These are phyloP conservation scores for Entomobrya multifasciata DNA, from an alignment of 2,888 invertebrate species.

Conservation along the genomic window DNA sequence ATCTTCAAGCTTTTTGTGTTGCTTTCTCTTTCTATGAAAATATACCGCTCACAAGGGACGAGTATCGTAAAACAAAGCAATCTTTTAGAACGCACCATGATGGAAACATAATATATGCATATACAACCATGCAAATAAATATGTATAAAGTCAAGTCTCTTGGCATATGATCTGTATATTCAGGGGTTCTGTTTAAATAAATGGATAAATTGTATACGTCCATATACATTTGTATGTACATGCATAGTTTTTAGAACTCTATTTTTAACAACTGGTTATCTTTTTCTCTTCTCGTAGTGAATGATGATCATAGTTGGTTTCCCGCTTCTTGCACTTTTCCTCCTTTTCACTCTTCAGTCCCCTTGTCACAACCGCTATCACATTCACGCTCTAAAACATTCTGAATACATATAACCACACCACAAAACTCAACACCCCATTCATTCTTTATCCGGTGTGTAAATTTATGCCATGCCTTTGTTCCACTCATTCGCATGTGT, in stretches of 20 bases:
- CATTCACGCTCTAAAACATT: conserved; percentile 77
- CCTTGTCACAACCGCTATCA: conserved; percentile 65
- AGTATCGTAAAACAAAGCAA: background rate
- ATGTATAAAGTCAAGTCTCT: too few relatives aligned
- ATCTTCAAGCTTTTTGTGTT: too few relatives aligned
- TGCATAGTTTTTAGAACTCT: background rate
- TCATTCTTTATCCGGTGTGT: conserved; percentile 64
- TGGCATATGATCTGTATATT: too few relatives aligned
- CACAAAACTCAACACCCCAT: conserved; percentile 68
- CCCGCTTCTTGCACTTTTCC: conserved; percentile 44
- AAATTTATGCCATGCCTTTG: conserved; percentile 40
- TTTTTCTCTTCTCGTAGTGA: background rate
- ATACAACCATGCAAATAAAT: background rate
- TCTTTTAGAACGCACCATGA: too few relatives aligned
- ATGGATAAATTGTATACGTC: too few relatives aligned
- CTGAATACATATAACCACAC: conserved; percentile 47
- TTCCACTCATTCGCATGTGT: conserved; percentile 13
- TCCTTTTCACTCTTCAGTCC: conserved; percentile 44
- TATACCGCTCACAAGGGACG: too few relatives aligned
- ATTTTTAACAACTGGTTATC: background rate
- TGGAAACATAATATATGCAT: too few relatives aligned
- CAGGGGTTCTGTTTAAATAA: too few relatives aligned
- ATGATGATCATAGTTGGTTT: conserved; percentile 20
- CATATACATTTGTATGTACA: too few relatives aligned
- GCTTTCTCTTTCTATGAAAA: too few relatives aligned